Evolutionary conservation across 2,888 invertebrate species (phyloP).

Genomic region (Volucella zonaria): DNA sequence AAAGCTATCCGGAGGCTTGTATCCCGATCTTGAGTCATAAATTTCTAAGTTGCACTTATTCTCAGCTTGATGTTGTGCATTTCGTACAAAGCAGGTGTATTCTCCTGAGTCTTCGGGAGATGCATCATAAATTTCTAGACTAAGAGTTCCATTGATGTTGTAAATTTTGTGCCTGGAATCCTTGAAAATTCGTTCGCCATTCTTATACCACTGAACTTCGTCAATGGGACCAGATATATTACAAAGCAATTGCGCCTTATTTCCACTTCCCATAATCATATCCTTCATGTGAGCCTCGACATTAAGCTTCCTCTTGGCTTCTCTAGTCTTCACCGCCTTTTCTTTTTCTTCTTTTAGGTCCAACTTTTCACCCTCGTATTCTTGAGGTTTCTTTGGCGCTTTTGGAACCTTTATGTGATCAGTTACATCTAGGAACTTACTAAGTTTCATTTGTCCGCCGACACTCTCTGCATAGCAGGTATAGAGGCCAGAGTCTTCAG

Average conservation of each 20-base stretch:
- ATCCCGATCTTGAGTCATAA: slow-evolving; percentile 82
- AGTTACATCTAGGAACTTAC: slow-evolving; percentile 80
- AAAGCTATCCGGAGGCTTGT: slow-evolving; percentile 78
- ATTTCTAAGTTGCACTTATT: slow-evolving; percentile 88
- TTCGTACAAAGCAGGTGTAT: slow-evolving; percentile 90
- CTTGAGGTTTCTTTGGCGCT: slow-evolving; percentile 75
- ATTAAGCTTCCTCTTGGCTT: slow-evolving; percentile 87
- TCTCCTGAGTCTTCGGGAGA: slow-evolving; percentile 88
- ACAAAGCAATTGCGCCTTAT: slow-evolving; percentile 90
- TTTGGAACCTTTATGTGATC: slow-evolving; percentile 77
- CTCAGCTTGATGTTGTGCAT: slow-evolving; percentile 87
- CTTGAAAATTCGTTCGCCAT: slow-evolving; percentile 85
- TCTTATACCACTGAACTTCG: slow-evolving; percentile 88
- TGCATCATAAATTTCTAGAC: slow-evolving; percentile 89
- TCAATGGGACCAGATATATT: slow-evolving; percentile 89
- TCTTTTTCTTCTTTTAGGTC: slow-evolving; percentile 69
- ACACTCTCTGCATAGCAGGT: slow-evolving; percentile 90
- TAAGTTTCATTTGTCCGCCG: slow-evolving; percentile 83
- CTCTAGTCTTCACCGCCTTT: slow-evolving; percentile 82
- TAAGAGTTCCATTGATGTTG: slow-evolving; percentile 86
- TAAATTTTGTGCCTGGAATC: slow-evolving; percentile 82
- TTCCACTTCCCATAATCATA: slow-evolving; percentile 88
- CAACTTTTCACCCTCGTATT: slow-evolving; percentile 53
- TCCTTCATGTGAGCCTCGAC: slow-evolving; percentile 90
- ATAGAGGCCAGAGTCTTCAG: slow-evolving; percentile 88